phyloP scores from a whole-genome alignment of 2,797 vertebrate genomes.

The Sebastes baramenuke region DNA sequence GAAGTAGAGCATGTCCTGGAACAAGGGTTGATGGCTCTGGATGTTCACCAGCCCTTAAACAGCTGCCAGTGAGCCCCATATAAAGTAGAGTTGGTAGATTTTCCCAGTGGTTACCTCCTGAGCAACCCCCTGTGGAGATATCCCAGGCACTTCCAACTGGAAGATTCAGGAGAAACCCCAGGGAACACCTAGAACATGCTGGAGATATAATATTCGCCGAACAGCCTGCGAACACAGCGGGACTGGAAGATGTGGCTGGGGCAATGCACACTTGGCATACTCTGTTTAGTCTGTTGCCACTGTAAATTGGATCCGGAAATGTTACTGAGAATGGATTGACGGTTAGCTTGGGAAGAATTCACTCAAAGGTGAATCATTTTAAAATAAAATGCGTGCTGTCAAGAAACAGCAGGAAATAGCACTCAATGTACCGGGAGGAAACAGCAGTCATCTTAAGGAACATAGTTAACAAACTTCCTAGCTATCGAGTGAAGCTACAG shows the following conservation, averaged over 20 bases:
- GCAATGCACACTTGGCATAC: neutral
- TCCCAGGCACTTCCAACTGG: neutral
- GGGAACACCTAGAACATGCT: neutral
- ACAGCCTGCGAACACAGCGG: neutral
- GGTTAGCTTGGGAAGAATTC: neutral
- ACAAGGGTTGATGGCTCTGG: neutral
- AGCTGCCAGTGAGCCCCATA: neutral
- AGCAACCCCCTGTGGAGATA: neutral
- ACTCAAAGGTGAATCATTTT: neutral
- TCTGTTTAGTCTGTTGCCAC: constrained; percentile 11
- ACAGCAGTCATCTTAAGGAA: neutral
- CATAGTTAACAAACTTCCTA: neutral
- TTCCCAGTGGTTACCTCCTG: neutral
- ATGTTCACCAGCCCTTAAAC: neutral
- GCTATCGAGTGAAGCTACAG: neutral
- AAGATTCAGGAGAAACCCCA: neutral
- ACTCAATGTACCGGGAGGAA: neutral
- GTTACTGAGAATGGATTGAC: neutral
- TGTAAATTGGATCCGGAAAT: neutral
- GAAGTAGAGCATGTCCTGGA: neutral
- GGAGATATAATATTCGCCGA: neutral
- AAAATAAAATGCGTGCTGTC: neutral
- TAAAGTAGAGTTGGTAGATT: neutral
- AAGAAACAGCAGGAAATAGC: neutral
- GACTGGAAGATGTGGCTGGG: neutral